Percentiles rank a stretch among this genome's conserved stretches.
phyloP scores from a whole-genome alignment of 2,797 vertebrate genomes.

The Poecile montanus region DNA sequence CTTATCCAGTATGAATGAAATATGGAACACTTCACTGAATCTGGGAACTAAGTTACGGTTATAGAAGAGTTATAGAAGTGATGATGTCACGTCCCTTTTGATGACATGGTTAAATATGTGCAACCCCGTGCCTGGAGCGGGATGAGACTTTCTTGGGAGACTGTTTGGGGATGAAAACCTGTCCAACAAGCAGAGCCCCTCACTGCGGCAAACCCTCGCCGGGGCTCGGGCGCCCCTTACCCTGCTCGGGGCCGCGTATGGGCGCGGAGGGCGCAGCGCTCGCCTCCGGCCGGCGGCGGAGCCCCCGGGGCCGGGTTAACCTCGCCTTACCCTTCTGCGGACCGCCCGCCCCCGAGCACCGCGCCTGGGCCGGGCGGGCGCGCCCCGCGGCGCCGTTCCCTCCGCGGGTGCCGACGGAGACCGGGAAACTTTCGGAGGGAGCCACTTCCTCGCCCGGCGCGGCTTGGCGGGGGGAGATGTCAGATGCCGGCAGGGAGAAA shows the following conservation, averaged over 20 bases:
- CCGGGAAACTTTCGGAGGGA: constrained; percentile 2
- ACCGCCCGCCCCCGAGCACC: background rate
- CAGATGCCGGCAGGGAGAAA: background rate
- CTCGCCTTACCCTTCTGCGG: background rate
- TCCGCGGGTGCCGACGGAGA: background rate
- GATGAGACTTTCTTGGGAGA: accelerated
- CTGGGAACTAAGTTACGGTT: background rate
- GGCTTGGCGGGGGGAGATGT: background rate
- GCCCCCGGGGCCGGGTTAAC: background rate
- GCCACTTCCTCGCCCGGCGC: background rate
- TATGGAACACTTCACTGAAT: background rate
- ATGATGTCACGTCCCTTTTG: background rate
- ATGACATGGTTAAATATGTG: background rate
- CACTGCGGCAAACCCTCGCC: background rate
- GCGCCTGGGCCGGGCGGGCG: background rate
- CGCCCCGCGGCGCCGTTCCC: background rate
- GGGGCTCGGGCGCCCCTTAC: background rate
- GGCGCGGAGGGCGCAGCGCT: no score
- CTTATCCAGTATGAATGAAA: background rate
- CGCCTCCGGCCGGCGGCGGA: background rate
- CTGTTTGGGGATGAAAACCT: background rate
- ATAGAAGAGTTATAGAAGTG: background rate
- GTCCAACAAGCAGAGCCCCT: accelerated
- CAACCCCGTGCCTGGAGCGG: background rate
- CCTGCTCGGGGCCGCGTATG: background rate